These are phyloP conservation scores for Gibbula magus DNA, from an alignment of 2,888 invertebrate genomes.

Conservation along the genomic window DNA sequence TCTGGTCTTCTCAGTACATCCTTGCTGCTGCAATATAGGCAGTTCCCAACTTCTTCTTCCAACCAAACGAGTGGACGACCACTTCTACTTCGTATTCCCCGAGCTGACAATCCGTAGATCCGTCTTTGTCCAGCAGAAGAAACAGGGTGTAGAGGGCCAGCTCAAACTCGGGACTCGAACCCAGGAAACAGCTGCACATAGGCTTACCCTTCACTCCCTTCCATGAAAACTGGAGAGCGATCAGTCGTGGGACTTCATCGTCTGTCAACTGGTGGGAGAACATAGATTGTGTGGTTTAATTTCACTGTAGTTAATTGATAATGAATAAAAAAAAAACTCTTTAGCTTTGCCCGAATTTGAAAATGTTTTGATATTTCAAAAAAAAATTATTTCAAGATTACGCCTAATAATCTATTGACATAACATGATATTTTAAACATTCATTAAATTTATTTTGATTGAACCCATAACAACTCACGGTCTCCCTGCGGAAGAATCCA, in stretches of 20 bases:
- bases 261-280: constrained; percentile 52
- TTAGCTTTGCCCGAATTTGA: too few relatives aligned
- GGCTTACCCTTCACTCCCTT: constrained; percentile 67
- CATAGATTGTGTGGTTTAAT: background rate
- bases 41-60: constrained; percentile 62
- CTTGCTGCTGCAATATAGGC: constrained; percentile 65
- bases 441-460: too few relatives aligned
- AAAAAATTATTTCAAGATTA: too few relatives aligned
- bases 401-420: too few relatives aligned
- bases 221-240: constrained; percentile 74
- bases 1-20: constrained; percentile 34
- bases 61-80: constrained; percentile 60
- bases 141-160: constrained; percentile 72
- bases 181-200: constrained; percentile 72
- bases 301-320: too few relatives aligned
- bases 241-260: constrained; percentile 68
- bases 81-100: constrained; percentile 72
- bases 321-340: too few relatives aligned
- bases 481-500: constrained; percentile 72
- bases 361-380: too few relatives aligned
- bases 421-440: too few relatives aligned
- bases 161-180: constrained; percentile 75
- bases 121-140: constrained; percentile 57
- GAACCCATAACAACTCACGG: too few relatives aligned
- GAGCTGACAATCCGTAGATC: constrained; percentile 58